Evolutionary conservation across 2,888 invertebrate species (phyloP).

Genomic region (Luffia ferchaultella): DNA sequence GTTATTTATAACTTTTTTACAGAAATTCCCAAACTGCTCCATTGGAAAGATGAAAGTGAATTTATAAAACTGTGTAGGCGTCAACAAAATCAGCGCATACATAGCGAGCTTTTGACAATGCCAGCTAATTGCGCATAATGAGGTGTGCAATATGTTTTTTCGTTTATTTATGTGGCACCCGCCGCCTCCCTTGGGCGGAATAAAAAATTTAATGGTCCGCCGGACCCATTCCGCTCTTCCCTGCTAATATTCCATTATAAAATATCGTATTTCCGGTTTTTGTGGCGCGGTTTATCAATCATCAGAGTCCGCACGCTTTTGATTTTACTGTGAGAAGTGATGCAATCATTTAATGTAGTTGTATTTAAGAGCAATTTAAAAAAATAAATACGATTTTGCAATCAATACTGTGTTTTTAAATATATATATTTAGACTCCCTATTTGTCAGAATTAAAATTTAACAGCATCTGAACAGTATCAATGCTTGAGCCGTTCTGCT

Average conservation of each 20-base stretch:
- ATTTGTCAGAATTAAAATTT: no score
- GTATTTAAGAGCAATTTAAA: no score
- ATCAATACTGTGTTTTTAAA: no score
- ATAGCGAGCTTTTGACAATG: conserved; percentile 53
- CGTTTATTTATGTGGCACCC: conserved; percentile 49
- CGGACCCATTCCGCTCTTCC: conserved; percentile 35
- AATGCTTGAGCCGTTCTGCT: no score
- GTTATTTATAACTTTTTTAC: no score
- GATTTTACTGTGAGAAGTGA: neutral
- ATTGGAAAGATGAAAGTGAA: no score
- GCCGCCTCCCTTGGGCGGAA: conserved; percentile 43
- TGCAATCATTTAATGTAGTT: neutral
- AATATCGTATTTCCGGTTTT: conserved; percentile 56
- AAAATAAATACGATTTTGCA: no score
- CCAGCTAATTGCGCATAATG: conserved; percentile 66
- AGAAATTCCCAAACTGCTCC: no score
- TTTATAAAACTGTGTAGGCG: neutral
- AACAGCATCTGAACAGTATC: no score
- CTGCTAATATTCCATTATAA: conserved; percentile 24
- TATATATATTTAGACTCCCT: no score
- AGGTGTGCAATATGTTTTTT: conserved; percentile 58
- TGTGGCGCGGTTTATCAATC: conserved; percentile 15
- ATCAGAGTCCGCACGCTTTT: neutral
- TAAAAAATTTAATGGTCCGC: conserved; percentile 61
- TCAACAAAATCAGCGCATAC: neutral